Base-by-base conservation (phyloP, 2,113 vertebrate species). In the Lepisosteus oculatus region DNA sequence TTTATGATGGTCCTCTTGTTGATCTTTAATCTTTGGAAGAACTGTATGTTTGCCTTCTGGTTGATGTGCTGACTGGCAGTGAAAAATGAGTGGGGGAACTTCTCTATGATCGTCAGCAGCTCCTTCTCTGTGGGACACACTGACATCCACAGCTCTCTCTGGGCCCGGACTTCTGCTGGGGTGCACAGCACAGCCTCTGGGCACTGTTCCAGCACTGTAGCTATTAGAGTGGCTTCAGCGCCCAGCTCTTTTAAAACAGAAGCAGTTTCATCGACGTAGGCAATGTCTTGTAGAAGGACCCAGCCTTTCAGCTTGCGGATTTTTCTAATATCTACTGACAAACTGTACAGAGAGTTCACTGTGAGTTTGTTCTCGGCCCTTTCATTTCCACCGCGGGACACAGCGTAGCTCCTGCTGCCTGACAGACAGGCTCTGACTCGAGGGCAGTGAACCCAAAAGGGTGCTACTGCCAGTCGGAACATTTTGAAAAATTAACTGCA, bases 61-160 rank as follows among this genome's bases (percentile, higher is more conserved):
- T 92, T 94, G 76, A 89, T 84, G 0, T 91, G 88, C 83, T 93
- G 74, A 4, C 87, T 75, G 44, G 86, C 80, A 2, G 86, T 89
- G 82, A 99, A 99, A 85, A 98, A 98, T 11, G 96, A 95, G 14
- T 94, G 92, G 12, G 96, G 97, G 83, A 97, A 98, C 69, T 90
- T 95, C 80, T 95, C 91, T 74, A 98, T 94, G 76, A 99, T 90
- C 64, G 80, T 86, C 68, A 96, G 80, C 67, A 99, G 76, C n/a
- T 95, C 90, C 3, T 79, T 87, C 65, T 92, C 72, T 4, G 88
- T 93, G 67, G 88, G 84, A 76, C 95, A 98, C 43, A 98, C 87
- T 0, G 87, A 90, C 70, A 85, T 89, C 96, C 97, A 99, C 44
- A 98, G 84, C 51, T 91, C 86, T 74, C 75, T 92, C 76, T 97